A percentile compares a stretch with the other conserved stretches of the same genome.
phyloP scores from a whole-genome alignment of 2,797 vertebrate genomes.

The Phrynocephalus guinanensis region DNA sequence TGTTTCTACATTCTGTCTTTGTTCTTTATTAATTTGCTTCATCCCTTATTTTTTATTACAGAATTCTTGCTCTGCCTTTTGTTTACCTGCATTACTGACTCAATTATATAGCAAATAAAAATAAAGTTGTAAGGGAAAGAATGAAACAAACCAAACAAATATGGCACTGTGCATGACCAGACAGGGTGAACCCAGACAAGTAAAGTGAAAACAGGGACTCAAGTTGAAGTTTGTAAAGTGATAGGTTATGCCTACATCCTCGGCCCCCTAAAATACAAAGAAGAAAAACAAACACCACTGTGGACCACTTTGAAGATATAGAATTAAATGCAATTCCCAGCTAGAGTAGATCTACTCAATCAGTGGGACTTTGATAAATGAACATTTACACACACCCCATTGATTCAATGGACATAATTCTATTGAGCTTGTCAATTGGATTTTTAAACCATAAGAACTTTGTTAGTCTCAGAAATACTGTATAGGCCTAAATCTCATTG shows the following conservation, averaged over 20 bases:
- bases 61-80: neutral
- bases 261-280: neutral
- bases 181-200: neutral
- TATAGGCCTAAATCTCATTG: too few species aligned
- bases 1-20: neutral
- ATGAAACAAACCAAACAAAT: neutral
- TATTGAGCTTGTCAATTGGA: too few species aligned
- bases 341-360: too few species aligned
- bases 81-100: neutral
- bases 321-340: too few species aligned
- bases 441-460: too few species aligned
- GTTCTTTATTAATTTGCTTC: neutral
- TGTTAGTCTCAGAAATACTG: too few species aligned
- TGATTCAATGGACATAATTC: too few species aligned
- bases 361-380: too few species aligned
- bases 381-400: too few species aligned
- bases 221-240: neutral
- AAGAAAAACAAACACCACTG: neutral
- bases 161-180: neutral
- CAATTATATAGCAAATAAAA: neutral
- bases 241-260: neutral
- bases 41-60: neutral
- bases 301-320: neutral
- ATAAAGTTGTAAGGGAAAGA: neutral
- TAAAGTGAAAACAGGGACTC: neutral